A percentile compares a stretch with the other conserved stretches of the same genome.
These are phyloP conservation scores for Thryonomys swinderianus DNA, from an alignment of 2,113 vertebrate species.

Conservation along the genomic window DNA sequence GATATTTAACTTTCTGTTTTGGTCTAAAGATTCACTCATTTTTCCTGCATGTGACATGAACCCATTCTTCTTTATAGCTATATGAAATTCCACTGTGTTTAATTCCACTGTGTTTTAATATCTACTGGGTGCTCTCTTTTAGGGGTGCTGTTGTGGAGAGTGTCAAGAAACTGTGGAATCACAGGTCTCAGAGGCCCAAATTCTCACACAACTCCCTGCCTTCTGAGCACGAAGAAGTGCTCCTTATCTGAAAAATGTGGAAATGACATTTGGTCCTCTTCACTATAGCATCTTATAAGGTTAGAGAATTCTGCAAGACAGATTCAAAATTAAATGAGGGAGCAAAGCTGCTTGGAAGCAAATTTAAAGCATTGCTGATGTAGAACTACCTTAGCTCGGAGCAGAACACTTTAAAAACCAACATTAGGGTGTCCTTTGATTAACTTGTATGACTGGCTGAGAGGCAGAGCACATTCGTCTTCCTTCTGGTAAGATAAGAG, in stretches of 20 bases:
- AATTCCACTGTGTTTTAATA: background rate
- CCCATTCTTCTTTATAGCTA: background rate
- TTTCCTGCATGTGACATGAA: background rate
- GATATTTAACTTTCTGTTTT: background rate
- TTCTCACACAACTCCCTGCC: background rate
- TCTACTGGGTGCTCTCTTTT: background rate
- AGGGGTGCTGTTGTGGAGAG: background rate
- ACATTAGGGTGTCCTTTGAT: conserved; percentile 31
- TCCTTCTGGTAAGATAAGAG: background rate
- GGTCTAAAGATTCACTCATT: background rate
- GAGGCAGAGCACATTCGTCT: conserved; percentile 32
- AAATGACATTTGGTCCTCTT: background rate
- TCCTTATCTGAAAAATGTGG: background rate
- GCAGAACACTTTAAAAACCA: background rate
- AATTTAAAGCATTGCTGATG: background rate
- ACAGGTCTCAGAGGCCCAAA: background rate
- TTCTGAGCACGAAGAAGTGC: background rate
- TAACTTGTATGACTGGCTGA: conserved; percentile 4
- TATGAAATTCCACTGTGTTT: background rate
- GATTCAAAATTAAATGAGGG: background rate
- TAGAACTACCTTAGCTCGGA: background rate
- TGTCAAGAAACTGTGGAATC: background rate
- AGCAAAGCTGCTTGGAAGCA: background rate
- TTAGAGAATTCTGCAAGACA: background rate
- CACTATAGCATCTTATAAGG: background rate